Evolutionary conservation across 2,888 invertebrate species (phyloP).

Genomic region (Macrophya annulata): DNA sequence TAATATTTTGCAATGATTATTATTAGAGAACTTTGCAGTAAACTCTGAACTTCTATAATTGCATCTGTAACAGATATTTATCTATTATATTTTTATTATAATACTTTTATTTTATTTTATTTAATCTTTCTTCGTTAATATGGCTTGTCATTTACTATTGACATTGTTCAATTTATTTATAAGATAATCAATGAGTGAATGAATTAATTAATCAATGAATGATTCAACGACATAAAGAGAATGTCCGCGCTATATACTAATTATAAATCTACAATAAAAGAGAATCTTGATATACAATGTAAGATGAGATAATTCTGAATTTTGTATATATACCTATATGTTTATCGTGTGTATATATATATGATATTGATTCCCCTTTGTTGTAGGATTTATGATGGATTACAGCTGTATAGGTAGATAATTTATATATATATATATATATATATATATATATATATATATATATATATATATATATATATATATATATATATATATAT

Average conservation of each 20-base stretch:
- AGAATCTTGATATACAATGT: conserved; percentile 11
- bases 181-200: background rate
- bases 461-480: background rate
- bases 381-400: conserved; percentile 1
- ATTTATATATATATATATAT: background rate
- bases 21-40: background rate
- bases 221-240: conserved; percentile 26
- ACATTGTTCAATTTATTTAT: conserved; percentile 13
- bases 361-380: conserved; percentile 11
- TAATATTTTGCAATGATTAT: background rate
- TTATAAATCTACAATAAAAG: conserved; percentile 20
- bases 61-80: conserved; percentile 11
- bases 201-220: background rate
- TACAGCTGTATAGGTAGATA: conserved; percentile 27
- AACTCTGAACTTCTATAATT: conserved; percentile 20
- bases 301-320: background rate
- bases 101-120: conserved; percentile 33
- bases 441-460: background rate
- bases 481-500: background rate
- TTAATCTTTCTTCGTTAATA: conserved; percentile 16
- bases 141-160: conserved; percentile 44
- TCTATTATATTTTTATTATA: conserved; percentile 29
- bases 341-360: background rate
- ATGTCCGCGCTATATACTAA: conserved; percentile 13
- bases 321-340: background rate